phyloP scores from a whole-genome alignment of 2,113 vertebrate genomes.

The Camelus bactrianus region DNA sequence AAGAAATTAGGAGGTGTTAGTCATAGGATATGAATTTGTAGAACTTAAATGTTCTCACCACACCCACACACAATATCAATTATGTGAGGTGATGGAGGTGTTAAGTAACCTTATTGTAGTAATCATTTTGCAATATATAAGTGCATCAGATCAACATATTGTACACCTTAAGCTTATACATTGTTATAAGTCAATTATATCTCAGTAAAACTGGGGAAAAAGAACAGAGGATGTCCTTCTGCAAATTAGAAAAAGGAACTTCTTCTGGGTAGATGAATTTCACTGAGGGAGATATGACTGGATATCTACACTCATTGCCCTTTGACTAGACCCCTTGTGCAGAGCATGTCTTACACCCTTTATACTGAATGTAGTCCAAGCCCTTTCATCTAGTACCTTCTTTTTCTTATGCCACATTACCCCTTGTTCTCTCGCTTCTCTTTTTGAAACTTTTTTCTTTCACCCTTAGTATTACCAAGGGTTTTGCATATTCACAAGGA shows the following conservation, averaged over 20 bases:
- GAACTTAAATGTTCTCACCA: not conserved
- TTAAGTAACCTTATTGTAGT: not conserved
- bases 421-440: not conserved
- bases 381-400: not conserved
- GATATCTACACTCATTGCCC: not conserved
- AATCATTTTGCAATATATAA: not conserved
- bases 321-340: not conserved
- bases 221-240: not conserved
- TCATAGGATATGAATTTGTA: not conserved
- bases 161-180: not conserved
- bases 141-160: not conserved
- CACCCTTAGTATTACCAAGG: not conserved
- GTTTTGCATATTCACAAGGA: not conserved
- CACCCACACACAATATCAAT: not conserved
- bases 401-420: not conserved
- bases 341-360: not conserved
- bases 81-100: not conserved
- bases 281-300: not conserved
- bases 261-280: not conserved
- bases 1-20: not conserved
- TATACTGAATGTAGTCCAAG: not conserved
- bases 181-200: not conserved
- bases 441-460: not conserved
- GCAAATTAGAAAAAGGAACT: not conserved
- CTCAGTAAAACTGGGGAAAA: not conserved